These are phyloP conservation scores for Drosophila pachea DNA, from an alignment of 1,140 invertebrate genomes.

Conservation along the genomic window DNA sequence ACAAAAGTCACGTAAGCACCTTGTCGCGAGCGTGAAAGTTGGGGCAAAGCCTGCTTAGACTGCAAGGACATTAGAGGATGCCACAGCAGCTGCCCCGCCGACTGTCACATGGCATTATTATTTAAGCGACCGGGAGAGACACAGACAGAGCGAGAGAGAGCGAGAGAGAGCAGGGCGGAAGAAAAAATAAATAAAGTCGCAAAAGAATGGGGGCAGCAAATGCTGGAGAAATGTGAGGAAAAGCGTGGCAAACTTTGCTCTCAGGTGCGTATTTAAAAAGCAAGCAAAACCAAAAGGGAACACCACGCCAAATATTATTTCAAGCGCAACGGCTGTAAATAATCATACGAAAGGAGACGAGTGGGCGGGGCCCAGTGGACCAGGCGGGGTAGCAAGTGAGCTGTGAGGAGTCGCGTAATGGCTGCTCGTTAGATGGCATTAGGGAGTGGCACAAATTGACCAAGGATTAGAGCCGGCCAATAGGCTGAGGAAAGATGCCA, in stretches of 20 bases:
- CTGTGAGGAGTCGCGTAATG: conserved; percentile 12
- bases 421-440: conserved; percentile 40
- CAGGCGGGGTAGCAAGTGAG: not conserved
- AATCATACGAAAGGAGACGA: conserved; percentile 24
- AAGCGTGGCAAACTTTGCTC: conserved; percentile 24
- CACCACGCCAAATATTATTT: conserved; percentile 17
- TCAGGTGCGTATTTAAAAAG: conserved; percentile 61
- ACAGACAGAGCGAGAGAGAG: not conserved
- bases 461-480: conserved; percentile 25
- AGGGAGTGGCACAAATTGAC: conserved; percentile 42
- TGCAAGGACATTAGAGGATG: conserved; percentile 59
- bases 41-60: conserved; percentile 55
- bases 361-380: not conserved
- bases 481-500: not conserved
- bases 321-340: conserved; percentile 25
- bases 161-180: not conserved
- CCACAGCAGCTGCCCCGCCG: conserved; percentile 42
- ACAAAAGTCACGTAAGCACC: conserved; percentile 68
- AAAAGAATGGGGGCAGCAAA: not conserved
- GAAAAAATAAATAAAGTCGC: conserved; percentile 6
- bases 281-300: conserved; percentile 16
- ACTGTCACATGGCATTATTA: conserved; percentile 41
- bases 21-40: not conserved
- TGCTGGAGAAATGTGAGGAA: not conserved
- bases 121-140: conserved; percentile 52